These are phyloP conservation scores for Pantala flavescens DNA, from an alignment of 1,140 invertebrate genomes.

Conservation along the genomic window DNA sequence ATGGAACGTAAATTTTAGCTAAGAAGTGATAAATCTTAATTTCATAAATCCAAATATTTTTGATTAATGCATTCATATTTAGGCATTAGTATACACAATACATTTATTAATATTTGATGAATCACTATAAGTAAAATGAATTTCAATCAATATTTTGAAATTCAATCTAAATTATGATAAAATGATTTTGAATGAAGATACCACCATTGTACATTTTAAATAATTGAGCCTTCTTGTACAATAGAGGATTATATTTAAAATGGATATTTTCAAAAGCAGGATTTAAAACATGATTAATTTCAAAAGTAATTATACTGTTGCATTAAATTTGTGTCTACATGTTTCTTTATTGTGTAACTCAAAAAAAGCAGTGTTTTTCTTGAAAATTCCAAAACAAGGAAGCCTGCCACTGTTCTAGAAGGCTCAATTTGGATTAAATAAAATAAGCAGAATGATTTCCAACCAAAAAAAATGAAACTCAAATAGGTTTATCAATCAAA, in stretches of 20 bases:
- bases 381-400: neutral
- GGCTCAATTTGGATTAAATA: conserved; percentile 1
- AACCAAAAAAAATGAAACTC: neutral
- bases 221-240: conserved; percentile 9
- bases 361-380: neutral
- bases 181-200: neutral
- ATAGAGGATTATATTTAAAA: neutral
- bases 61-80: no score
- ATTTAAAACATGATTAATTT: conserved; percentile 1
- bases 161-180: no score
- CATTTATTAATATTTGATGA: no score
- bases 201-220: conserved; percentile 5
- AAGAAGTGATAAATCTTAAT: no score
- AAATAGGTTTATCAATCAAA: no score
- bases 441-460: neutral
- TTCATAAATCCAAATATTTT: no score
- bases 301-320: neutral
- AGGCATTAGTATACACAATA: no score
- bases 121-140: no score
- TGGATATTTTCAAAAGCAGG: neutral
- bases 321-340: no score
- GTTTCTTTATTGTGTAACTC: no score
- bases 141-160: no score
- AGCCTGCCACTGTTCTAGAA: conserved; percentile 3
- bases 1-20: no score